Evolutionary conservation across 2,797 vertebrate species (phyloP).

Genomic region (Lepilemur ruficaudatus): DNA sequence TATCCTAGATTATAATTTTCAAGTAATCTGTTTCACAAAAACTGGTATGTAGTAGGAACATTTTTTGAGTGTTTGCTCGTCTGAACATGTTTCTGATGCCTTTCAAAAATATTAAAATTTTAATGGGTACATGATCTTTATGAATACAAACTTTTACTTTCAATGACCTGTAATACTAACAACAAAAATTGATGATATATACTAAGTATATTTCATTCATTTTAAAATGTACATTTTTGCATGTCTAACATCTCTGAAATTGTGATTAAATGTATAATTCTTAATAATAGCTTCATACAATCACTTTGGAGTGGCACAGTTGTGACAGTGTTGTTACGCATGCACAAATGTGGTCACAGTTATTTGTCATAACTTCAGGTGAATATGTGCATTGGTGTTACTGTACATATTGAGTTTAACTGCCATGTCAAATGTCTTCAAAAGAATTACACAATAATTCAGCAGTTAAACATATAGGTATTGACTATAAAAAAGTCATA

Average conservation of each 20-base stretch:
- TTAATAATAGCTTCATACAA: not conserved
- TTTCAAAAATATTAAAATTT: not conserved
- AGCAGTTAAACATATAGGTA: not conserved
- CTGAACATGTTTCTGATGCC: not conserved
- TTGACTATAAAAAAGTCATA: not conserved
- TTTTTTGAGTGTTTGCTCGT: not conserved
- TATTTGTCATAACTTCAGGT: slow-evolving; percentile 31
- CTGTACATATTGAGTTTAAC: not conserved
- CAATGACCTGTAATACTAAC: not conserved
- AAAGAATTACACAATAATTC: slow-evolving; percentile 22
- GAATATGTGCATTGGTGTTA: not conserved
- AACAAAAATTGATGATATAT: not conserved
- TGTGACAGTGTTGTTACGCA: not conserved
- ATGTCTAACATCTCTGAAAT: not conserved
- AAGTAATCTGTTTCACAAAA: not conserved
- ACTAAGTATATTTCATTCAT: not conserved
- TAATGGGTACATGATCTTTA: not conserved
- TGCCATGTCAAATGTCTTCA: not conserved
- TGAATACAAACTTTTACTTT: not conserved
- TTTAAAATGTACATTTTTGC: not conserved
- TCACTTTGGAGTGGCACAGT: not conserved
- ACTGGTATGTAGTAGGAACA: not conserved
- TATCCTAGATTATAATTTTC: not conserved
- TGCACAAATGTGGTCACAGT: not conserved
- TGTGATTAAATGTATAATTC: slow-evolving; percentile 5